Base-by-base conservation (phyloP, 2,797 vertebrate genomes). In the Poliocrania exsul region DNA sequence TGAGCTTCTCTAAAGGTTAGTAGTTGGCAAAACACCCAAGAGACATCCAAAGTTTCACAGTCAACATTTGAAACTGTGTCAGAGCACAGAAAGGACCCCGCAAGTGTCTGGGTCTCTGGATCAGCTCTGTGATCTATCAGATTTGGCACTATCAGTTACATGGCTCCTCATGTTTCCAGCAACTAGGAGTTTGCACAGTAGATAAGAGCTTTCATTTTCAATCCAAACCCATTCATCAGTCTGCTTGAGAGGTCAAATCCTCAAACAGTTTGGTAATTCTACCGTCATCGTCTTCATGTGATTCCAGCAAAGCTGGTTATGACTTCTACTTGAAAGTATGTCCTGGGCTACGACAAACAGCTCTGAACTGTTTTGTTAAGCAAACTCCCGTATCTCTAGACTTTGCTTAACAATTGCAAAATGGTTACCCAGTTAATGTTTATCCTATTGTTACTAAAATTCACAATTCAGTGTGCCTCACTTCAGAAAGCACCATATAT, bases 321-420 rank as follows among this genome's bases (percentile, higher is more conserved):
- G 73, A 70, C 80, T 96, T 93, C 51, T 69, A 57, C 67, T 49
- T 92, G 83, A 74, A 86, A 90, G 47, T 53, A 28, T 54, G 77
- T 79, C 80, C 82, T 83, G 73, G 38, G 57, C 66, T 86, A 46
- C 1, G 2, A 49, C 82, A 81, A 62, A 84, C 47, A 69, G 72
- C 80, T 91, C 95, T 84, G 58, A 80, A 77, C 57, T 83, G 46
- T 70, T 92, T 50, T 13, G 29, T 93, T 82, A 64, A 86, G 83
- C 77, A 93, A 93, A 93, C 67, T 90, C 58, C 50, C 4, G 0
- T 94, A 94, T 94, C 95, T 90, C 91, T 79, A 90, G 84, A 88
- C 93, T 95, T 95, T 95, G 79, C 91, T 94, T 96, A 94, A 89
- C 38, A 95, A 57, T 93, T 96, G 90, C 92, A 94, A 95, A 95